Evolutionary conservation across 1,140 invertebrate genomes (phyloP), one percentile per base, ranked within the genome.

Genomic region (Ladona fulva): DNA sequence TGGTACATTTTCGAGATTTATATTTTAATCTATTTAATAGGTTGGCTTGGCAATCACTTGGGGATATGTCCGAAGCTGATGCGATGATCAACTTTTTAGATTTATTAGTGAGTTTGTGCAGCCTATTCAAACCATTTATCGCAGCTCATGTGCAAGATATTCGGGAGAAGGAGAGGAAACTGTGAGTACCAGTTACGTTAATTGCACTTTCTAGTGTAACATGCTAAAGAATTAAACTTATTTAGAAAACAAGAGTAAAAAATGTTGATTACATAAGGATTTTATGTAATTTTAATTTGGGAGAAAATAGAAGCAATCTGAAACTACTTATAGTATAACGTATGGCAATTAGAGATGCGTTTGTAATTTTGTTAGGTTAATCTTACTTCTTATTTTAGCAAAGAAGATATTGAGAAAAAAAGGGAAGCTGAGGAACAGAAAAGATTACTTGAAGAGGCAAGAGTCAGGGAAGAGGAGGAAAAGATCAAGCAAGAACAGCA

Each of bases 31-130:
- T 5, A 37, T 37, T 37, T 37, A 85, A 25, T 82, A 91, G 90
- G 82, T 87, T 96, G 82, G 95, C 96, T 77, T 99, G 97, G 97
- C 93, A 96, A 84, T 89, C 91, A 80, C 84, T 99, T 14, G 95
- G 95, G 0, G 90, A 95, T 81, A 93, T 98, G 84, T 90, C 91
- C 0, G 90, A 91, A 82, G 90, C 93, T 80, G 91, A 95, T 81
- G 95, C 97, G 0, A 97, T 97, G 93, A 89, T 91, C 80, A 94
- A 94, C 78, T 99, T 98, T 89, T 90, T 99, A 52, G 90, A 96
- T 81, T 87, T 94, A 74, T 84, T 99, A 59, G 93, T 97, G 83
- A 91, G 91, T 82, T 86, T 94, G 29, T 98, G 96, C 86, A 92
- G 94, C 25, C 85, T 96, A 76, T 98, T 99, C 82, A 92, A 92